A percentile compares a stretch with the other conserved stretches of the same genome.
phyloP scores from a whole-genome alignment of 2,888 invertebrate genomes.

The Schizaphis graminum region DNA sequence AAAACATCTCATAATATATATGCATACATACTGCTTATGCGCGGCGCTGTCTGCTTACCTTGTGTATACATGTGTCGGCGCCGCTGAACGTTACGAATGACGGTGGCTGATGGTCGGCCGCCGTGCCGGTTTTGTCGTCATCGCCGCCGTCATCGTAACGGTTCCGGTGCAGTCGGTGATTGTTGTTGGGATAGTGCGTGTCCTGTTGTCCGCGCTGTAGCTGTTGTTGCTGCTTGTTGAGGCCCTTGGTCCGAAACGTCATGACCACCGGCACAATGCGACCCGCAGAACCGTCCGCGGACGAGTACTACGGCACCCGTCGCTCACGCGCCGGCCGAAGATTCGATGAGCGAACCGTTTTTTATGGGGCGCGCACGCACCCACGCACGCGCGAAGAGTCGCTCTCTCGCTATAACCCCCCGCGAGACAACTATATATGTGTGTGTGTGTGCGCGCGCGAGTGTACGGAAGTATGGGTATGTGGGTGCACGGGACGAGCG shows the following conservation, averaged over 20 bases:
- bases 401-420: background rate
- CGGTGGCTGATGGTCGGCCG: slow-evolving; percentile 67
- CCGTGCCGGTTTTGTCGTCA: slow-evolving; percentile 69
- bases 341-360: slow-evolving; percentile 34
- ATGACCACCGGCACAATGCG: slow-evolving; percentile 10
- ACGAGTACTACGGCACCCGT: slow-evolving; percentile 28
- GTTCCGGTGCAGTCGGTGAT: slow-evolving; percentile 47
- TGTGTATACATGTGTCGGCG: slow-evolving; percentile 71
- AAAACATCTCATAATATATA: background rate
- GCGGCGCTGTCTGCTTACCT: slow-evolving; percentile 72
- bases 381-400: background rate
- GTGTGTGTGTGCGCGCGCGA: background rate
- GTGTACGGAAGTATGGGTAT: background rate
- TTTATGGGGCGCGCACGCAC: background rate
- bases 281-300: background rate
- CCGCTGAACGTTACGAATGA: background rate
- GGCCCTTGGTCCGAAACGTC: slow-evolving; percentile 59
- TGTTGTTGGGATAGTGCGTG: background rate
- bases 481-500: background rate
- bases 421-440: background rate
- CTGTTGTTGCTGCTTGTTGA: slow-evolving; percentile 69
- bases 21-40: background rate
- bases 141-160: background rate
- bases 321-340: background rate
- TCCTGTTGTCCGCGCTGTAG: slow-evolving; percentile 67